A percentile compares a stretch with the other conserved stretches of the same genome.
These are phyloP conservation scores for Ptychochromis oligacanthus DNA, from an alignment of 2,113 vertebrate genomes.

Conservation along the genomic window DNA sequence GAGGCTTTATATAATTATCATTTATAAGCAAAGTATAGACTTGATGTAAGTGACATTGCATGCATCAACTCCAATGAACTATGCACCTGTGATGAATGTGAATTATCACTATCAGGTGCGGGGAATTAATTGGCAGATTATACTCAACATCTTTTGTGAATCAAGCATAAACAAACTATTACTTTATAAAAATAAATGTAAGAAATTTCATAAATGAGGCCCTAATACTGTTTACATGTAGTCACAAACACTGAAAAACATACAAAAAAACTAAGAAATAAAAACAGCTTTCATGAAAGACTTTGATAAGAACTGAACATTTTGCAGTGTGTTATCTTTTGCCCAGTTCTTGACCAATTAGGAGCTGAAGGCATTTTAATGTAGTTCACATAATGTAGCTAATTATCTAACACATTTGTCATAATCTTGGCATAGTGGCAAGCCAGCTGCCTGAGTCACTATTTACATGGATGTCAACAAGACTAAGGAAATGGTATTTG, in stretches of 20 bases:
- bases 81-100: not conserved
- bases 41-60: not conserved
- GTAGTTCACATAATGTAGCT: not conserved
- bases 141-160: not conserved
- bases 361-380: not conserved
- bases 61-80: not conserved
- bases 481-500: not conserved
- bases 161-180: not conserved
- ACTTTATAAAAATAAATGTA: not conserved
- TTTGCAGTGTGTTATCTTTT: not conserved
- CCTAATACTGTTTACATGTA: not conserved
- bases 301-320: not conserved
- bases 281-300: not conserved
- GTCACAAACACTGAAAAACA: not conserved
- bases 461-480: not conserved
- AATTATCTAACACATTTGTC: conserved; percentile 11
- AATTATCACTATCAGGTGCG: not conserved
- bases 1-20: not conserved
- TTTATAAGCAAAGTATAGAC: not conserved
- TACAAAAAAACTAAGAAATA: not conserved
- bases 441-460: not conserved
- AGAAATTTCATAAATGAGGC: not conserved
- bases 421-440: not conserved
- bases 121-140: not conserved
- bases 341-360: not conserved